phyloP scores from a whole-genome alignment of 2,113 vertebrate genomes.

The Silurus glanis region DNA sequence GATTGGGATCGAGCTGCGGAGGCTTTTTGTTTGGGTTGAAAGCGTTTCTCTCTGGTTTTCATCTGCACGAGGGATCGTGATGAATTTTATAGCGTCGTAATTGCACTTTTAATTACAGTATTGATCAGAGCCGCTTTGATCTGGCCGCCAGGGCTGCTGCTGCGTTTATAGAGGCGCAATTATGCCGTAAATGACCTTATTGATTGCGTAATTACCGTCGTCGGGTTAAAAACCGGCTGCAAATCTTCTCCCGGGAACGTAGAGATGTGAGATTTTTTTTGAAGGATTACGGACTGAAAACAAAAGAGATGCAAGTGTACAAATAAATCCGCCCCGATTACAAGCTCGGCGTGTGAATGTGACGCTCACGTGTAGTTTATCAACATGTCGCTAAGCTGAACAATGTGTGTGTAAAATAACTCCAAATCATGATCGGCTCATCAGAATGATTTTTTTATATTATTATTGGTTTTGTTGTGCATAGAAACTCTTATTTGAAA shows the following conservation, averaged over 20 bases:
- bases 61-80: constrained; percentile 7
- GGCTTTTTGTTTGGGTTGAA: not conserved
- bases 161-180: constrained; percentile 42
- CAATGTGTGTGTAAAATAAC: too few species aligned
- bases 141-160: not conserved
- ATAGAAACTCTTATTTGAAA: too few species aligned
- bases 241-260: not conserved
- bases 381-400: too few species aligned
- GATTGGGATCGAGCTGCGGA: not conserved
- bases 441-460: too few species aligned
- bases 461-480: too few species aligned
- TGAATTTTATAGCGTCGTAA: constrained; percentile 37
- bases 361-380: too few species aligned
- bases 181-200: constrained; percentile 46
- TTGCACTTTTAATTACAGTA: constrained; percentile 51
- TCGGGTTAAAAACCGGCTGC: not conserved
- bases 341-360: too few species aligned
- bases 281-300: not conserved
- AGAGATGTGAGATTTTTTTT: too few species aligned
- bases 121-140: constrained; percentile 43
- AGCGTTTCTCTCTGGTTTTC: not conserved
- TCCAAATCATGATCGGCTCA: too few species aligned
- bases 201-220: constrained; percentile 42
- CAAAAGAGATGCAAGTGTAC: too few species aligned
- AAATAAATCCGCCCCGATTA: too few species aligned